Conservation (phyloP, 2,113 vertebrate species). For the Carassius auratus region DNA sequence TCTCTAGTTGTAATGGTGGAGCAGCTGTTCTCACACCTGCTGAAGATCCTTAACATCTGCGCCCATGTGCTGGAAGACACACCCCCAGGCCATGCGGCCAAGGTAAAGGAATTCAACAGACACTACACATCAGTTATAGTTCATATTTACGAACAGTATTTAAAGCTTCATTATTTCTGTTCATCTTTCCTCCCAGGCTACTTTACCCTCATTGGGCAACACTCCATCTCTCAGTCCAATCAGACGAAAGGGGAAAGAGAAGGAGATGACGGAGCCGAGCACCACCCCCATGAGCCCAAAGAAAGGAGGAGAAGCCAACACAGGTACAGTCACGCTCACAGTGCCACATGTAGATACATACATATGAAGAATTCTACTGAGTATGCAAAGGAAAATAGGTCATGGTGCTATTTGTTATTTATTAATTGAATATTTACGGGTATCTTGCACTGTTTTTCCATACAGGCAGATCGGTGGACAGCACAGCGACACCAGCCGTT, state of each 20-base stretch:
- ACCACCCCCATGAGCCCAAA: constrained; percentile 90
- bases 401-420: neutral
- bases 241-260: constrained; percentile 94
- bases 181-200: constrained; percentile 75
- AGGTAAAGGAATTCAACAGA: constrained; percentile 71
- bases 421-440: neutral
- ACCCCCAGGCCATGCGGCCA: constrained; percentile 87
- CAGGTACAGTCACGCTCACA: constrained; percentile 74
- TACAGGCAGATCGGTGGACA: constrained; percentile 85
- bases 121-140: neutral
- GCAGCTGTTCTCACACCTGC: constrained; percentile 93
- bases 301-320: constrained; percentile 82
- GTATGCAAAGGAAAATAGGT: neutral
- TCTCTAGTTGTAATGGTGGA: constrained; percentile 87
- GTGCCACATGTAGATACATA: neutral
- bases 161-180: neutral
- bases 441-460: constrained; percentile 42
- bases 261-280: constrained; percentile 80
- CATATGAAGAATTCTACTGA: neutral
- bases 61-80: constrained; percentile 94
- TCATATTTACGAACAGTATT: neutral
- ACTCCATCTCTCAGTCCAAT: constrained; percentile 96
- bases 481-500: constrained; percentile 76
- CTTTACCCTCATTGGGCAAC: constrained; percentile 90
- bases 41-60: constrained; percentile 95